Base-by-base conservation (phyloP, 2,888 invertebrate genomes). In the Clunio marinus region DNA sequence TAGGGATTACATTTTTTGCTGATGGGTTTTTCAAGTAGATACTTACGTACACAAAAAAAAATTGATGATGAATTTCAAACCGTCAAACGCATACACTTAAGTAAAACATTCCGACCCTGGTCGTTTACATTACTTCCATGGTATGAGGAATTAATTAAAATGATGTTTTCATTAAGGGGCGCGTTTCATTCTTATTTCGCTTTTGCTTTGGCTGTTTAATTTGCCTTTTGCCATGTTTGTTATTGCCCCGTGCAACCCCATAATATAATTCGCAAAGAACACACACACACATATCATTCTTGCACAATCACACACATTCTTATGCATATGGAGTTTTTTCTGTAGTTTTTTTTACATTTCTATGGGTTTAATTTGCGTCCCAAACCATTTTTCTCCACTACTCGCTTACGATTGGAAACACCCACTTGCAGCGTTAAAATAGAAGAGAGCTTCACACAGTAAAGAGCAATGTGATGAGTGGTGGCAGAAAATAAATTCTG, bases 141-240 rank as follows among this genome's bases (percentile, higher is more conserved):
- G 51, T 51, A 51, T 57, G 27, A 15, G 57, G 27, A 57, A 57
- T 57, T 57, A 57, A 57, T 57, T 57, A 57, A 27, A 57, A 27
- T 24, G 57, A 57, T 57, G 57, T 57, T 57, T 57, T 57, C 27
- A 57, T 57, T 57, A 57, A 57, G 57, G 27, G 27, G 25, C 57
- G 57, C 41, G 41, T 15, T 41, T 41, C 41, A 10, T 41, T 41
- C 15, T 32, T 32, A n/a, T 41, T 51, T 51, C 22, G 51, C 51
- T 51, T 51, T 22, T 32, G 51, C 51, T 51, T 22, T 51, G 51
- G n/a, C 22, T 51, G 51, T 51, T 51, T 22, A 51, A 51, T 51
- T 51, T 51, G 51, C 22, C 22, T 51, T 51, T 51, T n/a, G 51
- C 51, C 22, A 51, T 51, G 51, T 51, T 51, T 41, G 41, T 15